Evolutionary conservation across 1,140 invertebrate species (phyloP).

Genomic region (Whitmania pigra): DNA sequence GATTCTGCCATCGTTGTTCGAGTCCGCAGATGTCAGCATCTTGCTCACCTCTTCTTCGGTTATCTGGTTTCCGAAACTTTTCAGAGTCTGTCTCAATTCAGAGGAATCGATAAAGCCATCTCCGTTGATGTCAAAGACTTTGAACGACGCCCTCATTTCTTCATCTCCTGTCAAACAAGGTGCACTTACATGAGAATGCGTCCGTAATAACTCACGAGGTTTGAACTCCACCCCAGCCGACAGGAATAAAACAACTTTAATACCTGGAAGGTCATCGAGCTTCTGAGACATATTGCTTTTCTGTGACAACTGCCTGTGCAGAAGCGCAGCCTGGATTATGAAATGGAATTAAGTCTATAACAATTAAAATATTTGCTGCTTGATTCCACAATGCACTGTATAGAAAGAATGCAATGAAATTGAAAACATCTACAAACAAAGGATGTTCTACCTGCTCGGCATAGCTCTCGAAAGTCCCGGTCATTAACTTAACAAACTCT

Average conservation of each 20-base stretch:
- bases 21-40: neutral
- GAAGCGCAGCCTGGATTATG: neutral
- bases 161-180: neutral
- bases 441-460: constrained; percentile 10
- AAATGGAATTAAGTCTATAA: too few relatives aligned
- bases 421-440: neutral
- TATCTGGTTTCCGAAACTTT: constrained; percentile 17
- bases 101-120: constrained; percentile 23
- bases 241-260: neutral
- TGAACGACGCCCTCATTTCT: neutral
- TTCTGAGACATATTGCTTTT: neutral
- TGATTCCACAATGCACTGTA: too few relatives aligned
- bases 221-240: neutral
- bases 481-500: constrained; percentile 18
- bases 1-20: constrained; percentile 3
- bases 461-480: constrained; percentile 14
- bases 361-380: too few relatives aligned
- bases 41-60: neutral
- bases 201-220: neutral
- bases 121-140: constrained; percentile 23
- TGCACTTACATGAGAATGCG: neutral
- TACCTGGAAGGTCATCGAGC: neutral
- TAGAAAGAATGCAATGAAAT: neutral
- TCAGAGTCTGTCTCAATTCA: constrained; percentile 21
- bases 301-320: constrained; percentile 3